Percentiles rank a stretch among this genome's conserved stretches.
These are phyloP conservation scores for Gymnobelideus leadbeateri DNA, from an alignment of 2,113 vertebrate genomes.

Conservation along the genomic window DNA sequence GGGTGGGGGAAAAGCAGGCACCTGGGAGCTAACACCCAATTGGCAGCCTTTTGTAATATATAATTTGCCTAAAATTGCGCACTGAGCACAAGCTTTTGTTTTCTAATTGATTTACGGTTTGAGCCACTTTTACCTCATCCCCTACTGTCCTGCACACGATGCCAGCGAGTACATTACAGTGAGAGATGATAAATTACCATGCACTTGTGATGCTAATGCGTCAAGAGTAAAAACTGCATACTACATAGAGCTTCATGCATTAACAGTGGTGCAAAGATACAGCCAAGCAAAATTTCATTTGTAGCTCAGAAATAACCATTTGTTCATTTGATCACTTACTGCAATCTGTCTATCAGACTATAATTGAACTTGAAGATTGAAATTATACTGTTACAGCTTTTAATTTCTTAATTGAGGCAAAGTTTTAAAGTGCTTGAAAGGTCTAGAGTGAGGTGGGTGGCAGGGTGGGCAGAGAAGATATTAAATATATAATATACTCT, in stretches of 20 bases:
- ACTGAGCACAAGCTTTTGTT: conserved; percentile 90
- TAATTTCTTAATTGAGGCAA: conserved; percentile 71
- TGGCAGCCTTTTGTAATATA: conserved; percentile 87
- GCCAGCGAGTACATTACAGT: conserved; percentile 88
- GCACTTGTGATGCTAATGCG: conserved; percentile 88
- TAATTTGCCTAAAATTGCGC: conserved; percentile 89
- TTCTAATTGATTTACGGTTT: conserved; percentile 93
- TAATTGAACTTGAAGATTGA: conserved; percentile 80
- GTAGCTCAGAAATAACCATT: conserved; percentile 73
- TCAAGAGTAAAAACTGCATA: conserved; percentile 79
- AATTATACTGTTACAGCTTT: conserved; percentile 72
- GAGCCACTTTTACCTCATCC: conserved; percentile 86
- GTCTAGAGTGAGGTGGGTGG: neutral
- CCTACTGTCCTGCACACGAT: conserved; percentile 84
- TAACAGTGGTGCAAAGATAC: conserved; percentile 61
- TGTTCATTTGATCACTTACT: conserved; percentile 76
- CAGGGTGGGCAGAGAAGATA: neutral
- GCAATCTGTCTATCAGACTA: conserved; percentile 71
- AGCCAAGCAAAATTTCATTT: conserved; percentile 61
- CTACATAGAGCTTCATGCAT: conserved; percentile 74
- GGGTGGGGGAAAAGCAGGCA: conserved; percentile 70
- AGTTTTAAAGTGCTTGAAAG: conserved; percentile 68
- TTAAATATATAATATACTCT: conserved; percentile 25
- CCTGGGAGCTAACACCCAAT: conserved; percentile 86
- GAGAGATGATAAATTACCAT: conserved; percentile 89